Evolutionary conservation across 2,888 invertebrate species (phyloP).

Genomic region (Muschampia staudingeri): DNA sequence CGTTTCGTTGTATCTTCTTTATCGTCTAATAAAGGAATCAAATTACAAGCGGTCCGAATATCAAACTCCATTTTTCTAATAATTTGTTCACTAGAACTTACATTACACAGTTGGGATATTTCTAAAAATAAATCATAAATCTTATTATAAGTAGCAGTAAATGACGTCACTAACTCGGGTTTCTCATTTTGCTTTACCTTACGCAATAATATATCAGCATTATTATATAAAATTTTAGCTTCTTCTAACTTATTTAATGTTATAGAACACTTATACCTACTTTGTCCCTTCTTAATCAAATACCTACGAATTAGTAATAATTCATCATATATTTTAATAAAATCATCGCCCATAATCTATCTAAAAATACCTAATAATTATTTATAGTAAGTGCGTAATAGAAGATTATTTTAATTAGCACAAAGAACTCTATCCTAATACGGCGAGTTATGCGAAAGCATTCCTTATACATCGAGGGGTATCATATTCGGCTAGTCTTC

Average conservation of each 20-base stretch:
- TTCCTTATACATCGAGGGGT: background rate
- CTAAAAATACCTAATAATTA: background rate
- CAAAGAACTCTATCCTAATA: background rate
- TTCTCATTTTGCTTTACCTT: background rate
- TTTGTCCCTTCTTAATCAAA: constrained; percentile 8
- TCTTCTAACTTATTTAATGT: background rate
- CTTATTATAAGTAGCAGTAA: background rate
- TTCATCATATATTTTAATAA: constrained; percentile 5
- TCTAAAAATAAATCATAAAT: background rate
- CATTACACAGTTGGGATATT: background rate
- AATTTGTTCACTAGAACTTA: background rate
- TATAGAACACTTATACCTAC: constrained; percentile 2
- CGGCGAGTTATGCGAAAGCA: background rate
- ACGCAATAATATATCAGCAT: background rate
- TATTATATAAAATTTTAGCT: constrained; percentile 3
- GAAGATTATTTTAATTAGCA: background rate
- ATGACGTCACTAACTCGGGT: background rate
- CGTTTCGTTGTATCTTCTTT: background rate
- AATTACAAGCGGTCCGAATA: background rate
- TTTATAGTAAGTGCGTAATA: background rate
- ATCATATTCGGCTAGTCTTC: background rate
- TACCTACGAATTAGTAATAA: constrained; percentile 2
- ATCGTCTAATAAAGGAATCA: background rate
- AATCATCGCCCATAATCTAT: background rate
- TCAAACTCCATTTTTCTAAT: background rate